Evolutionary conservation across 1,140 invertebrate species (phyloP).

Genomic region (Pachypeltis micranthus): DNA sequence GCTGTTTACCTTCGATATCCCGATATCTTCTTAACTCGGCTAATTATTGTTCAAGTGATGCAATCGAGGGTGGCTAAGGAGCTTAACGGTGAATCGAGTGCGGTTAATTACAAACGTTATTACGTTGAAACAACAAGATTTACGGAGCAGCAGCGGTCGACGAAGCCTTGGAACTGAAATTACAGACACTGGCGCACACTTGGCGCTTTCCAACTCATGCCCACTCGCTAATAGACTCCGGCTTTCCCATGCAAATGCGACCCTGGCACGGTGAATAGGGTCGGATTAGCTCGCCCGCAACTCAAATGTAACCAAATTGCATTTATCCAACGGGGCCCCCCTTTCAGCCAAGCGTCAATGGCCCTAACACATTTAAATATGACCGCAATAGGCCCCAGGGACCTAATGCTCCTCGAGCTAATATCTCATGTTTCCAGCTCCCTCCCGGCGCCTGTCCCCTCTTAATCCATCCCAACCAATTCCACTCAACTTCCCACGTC

Average conservation of each 20-base stretch:
- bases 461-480: slow-evolving; percentile 3
- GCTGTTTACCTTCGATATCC: no score
- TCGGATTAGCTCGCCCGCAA: slow-evolving; percentile 4
- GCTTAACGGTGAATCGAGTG: not conserved
- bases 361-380: slow-evolving; percentile 9
- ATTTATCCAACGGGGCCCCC: slow-evolving; percentile 9
- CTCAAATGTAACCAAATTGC: slow-evolving; percentile 9
- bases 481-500: not conserved
- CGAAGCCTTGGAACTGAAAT: not conserved
- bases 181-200: slow-evolving; percentile 3
- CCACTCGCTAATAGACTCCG: slow-evolving; percentile 3
- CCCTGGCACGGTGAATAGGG: slow-evolving; percentile 9
- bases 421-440: slow-evolving; percentile 9
- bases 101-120: slow-evolving; percentile 1
- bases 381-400: not conserved
- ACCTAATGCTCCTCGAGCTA: slow-evolving; percentile 2
- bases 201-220: not conserved
- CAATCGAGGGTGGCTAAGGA: no score
- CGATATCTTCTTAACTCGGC: no score
- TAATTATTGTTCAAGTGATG: no score
- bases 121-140: slow-evolving; percentile 7
- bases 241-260: slow-evolving; percentile 9
- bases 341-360: slow-evolving; percentile 3
- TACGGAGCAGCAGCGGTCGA: not conserved
- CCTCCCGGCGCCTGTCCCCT: not conserved